These are phyloP conservation scores for Callionymus lyra DNA, from an alignment of 2,113 vertebrate species.

Conservation along the genomic window DNA sequence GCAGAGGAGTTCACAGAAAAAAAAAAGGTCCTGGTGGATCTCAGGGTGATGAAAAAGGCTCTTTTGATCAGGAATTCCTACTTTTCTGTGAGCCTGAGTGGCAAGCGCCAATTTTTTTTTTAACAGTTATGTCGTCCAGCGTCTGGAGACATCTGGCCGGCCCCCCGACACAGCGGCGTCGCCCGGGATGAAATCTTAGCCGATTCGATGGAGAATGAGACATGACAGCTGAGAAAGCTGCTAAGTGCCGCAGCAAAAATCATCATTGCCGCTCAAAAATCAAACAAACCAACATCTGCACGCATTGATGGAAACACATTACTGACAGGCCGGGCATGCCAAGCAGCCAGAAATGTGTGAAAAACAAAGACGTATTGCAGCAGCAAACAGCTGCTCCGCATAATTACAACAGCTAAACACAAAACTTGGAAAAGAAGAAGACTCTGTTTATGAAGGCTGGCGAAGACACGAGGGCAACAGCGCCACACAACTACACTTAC, in stretches of 20 bases:
- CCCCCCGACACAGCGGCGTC: conserved; percentile 21
- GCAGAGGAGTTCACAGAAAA: conserved; percentile 10
- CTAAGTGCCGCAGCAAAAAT: conserved; percentile 11
- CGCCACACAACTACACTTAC: too few species aligned
- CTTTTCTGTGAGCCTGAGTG: conserved; percentile 7
- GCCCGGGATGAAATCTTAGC: conserved; percentile 12
- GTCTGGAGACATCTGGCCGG: conserved; percentile 20
- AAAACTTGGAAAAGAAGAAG: too few species aligned
- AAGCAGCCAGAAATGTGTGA: conserved; percentile 16
- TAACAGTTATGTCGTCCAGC: conserved; percentile 26
- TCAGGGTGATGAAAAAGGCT: conserved; percentile 30
- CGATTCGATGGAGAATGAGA: conserved; percentile 31
- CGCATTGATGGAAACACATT: conserved; percentile 2
- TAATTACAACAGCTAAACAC: conserved; percentile 25
- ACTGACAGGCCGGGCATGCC: conserved; percentile 5
- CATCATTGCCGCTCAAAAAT: conserved; percentile 1
- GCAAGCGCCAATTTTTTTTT: conserved; percentile 33
- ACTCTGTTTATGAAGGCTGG: not conserved
- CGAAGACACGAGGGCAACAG: conserved; percentile 8
- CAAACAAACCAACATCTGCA: conserved; percentile 11
- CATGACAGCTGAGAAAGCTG: conserved; percentile 13
- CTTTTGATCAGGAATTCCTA: conserved; percentile 25
- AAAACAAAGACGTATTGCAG: conserved; percentile 32
- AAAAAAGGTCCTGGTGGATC: conserved; percentile 6
- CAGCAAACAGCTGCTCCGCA: conserved; percentile 21